Evolutionary conservation across 2,113 vertebrate species (phyloP), one percentile per base, ranked within the genome.

Genomic region (Onychostoma macrolepis): DNA sequence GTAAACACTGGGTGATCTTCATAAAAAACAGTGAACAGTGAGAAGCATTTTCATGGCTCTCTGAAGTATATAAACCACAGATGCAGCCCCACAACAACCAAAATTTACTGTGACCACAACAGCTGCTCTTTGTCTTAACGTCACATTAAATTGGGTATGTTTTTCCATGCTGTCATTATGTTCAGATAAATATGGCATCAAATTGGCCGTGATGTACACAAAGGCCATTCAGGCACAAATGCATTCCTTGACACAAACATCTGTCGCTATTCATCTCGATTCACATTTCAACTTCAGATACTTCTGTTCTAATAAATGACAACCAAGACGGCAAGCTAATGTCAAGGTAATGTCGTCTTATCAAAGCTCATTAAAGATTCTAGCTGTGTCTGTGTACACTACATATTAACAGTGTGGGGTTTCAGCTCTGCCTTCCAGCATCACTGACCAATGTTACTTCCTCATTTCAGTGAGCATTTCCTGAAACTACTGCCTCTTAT

Each of bases 141-240:
- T 75, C 84, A 88, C 48, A 48, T 71, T 71, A 83, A 71, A 79
- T 76, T 21, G 33, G 26, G n/a, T 48, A 43, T 83, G 77, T 82
- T 28, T 86, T 88, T 88, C 87, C 88, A 89, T 74, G 82, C 50
- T 15, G 53, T 85, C 87, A 79, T 80, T 84, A 63, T 63, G 28
- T 26, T 83, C 36, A 33, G 78, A 84, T 80, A 86, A 86, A 74
- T 43, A 38, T 21, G 28, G 28, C 50, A 50, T 53, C 67, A 45
- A 88, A 77, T 78, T 80, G 87, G 56, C 48, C 33, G 45, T 50
- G 63, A 58, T 56, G 48, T 80, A 67, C 33, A 4, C 78, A 71
- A 36, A 61, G 26, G 33, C n/a, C 21, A 33, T 19, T 19, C 19
- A 88, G 53, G 65, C 50, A 65, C 12, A 63, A 7, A 79, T 28